Conservation (phyloP, 2,797 vertebrate genomes). For the Oreonectes daqikongensis region DNA sequence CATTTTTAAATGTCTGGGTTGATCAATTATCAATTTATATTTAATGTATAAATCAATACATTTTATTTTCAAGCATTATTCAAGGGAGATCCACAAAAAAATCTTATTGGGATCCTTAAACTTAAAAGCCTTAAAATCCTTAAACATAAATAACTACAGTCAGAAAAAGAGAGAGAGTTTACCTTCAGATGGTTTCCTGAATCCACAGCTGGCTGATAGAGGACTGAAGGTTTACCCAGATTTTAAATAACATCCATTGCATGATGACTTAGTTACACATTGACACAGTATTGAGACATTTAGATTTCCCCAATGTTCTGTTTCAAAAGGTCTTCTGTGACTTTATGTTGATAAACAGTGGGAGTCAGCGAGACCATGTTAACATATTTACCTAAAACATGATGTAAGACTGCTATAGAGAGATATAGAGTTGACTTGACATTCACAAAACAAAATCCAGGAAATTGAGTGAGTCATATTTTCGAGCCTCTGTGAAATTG, state of each 20-base stretch:
- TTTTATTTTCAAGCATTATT: too few species aligned
- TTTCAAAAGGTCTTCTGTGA: slow-evolving; percentile 40
- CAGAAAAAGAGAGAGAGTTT: slow-evolving; percentile 38
- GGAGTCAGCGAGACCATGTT: slow-evolving; percentile 11
- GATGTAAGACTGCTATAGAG: slow-evolving; percentile 17
- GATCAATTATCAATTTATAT: too few species aligned
- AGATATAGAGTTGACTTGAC: not conserved
- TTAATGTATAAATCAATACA: too few species aligned
- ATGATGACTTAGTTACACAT: slow-evolving; percentile 56
- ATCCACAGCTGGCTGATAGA: slow-evolving; percentile 33
- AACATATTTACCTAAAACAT: slow-evolving; percentile 16
- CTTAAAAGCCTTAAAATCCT: not conserved
- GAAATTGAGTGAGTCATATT: slow-evolving; percentile 38
- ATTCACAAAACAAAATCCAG: slow-evolving; percentile 12
- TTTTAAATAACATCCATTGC: slow-evolving; percentile 49
- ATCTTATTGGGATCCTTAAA: not conserved
- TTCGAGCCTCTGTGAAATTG: too few species aligned
- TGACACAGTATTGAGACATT: slow-evolving; percentile 59
- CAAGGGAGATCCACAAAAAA: too few species aligned
- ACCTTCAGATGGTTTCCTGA: slow-evolving; percentile 47
- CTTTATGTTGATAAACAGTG: slow-evolving; percentile 40
- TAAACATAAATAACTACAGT: not conserved
- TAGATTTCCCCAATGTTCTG: slow-evolving; percentile 27
- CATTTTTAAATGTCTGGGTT: too few species aligned
- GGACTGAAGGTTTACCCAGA: slow-evolving; percentile 10